Base-by-base conservation (phyloP, 2,888 invertebrate species). In the Scaptodrosophila latifasciaeformis region DNA sequence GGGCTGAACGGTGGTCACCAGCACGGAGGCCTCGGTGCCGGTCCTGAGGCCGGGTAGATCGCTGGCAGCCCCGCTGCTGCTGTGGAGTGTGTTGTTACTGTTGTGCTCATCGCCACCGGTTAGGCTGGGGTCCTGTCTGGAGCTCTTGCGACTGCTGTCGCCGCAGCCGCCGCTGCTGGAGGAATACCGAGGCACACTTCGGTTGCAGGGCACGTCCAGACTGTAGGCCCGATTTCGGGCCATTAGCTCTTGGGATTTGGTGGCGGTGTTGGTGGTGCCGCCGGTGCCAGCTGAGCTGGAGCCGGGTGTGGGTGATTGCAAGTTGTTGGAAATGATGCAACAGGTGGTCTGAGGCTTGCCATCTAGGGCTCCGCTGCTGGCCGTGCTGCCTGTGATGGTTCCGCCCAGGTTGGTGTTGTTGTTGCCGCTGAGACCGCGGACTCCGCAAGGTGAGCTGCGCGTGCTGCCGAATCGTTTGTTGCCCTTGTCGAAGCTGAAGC, bases 401-500 rank as follows among this genome's bases (percentile, higher is more conserved):
- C 12, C 49, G 3, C 17, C 47, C 0, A 21, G 40, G 24, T 10
- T 48, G 13, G 58, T 57, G 56, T 72, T 72, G 35, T 68, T 63
- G 54, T 68, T 66, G 69, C 67, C 13, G 63, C 83, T 83, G 49
- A 80, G 84, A 54, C 84, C 82, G 35, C 81, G 76, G 34, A 79
- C 63, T 15, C 83, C 76, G 52, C 84, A 84, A 15, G 85, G 83
- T 53, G 80, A 83, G 62, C 85, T 85, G 54, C 85, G 86, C 5
- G 85, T 82, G 59, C 83, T 83, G 67, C 80, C 80, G 27, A 78
- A 84, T 31, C 87, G 86, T 48, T 86, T 86, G 55, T 83, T 77
- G 50, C 75, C 76, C 61, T 86, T 86, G 60, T 87, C 86, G 56
- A 87, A 86, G 53, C 84, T 83, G 56, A 87, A 86, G 65, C 84